Conservation (phyloP, 2,113 vertebrate species). For the Glaucomys volans region DNA sequence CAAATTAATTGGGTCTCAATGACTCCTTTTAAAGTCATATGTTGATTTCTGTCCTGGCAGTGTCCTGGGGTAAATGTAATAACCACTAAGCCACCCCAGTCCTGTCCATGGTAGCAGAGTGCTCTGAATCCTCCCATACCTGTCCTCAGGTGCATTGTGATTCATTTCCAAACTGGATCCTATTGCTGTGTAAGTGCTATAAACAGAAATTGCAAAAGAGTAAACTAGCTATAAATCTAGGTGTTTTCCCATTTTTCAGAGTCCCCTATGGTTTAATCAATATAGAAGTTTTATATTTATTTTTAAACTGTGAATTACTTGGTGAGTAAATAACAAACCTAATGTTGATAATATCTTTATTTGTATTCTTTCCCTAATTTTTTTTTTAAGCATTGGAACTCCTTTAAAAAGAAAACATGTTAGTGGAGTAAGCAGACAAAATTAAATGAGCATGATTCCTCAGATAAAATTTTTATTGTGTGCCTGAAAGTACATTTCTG, state of each 20-base stretch:
- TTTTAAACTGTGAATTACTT: neutral
- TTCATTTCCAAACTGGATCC: neutral
- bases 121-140: neutral
- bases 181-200: constrained; percentile 16
- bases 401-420: constrained; percentile 22
- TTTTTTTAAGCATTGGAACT: neutral
- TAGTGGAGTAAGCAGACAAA: constrained; percentile 4
- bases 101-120: neutral
- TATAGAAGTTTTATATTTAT: neutral
- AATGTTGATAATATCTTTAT: neutral
- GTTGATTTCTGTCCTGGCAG: neutral
- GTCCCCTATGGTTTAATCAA: neutral
- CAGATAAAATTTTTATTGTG: constrained; percentile 41
- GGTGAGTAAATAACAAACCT: constrained; percentile 9
- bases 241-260: constrained; percentile 8
- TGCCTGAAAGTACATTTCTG: constrained; percentile 33
- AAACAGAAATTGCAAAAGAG: neutral
- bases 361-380: neutral
- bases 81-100: neutral
- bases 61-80: neutral
- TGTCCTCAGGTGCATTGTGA: neutral
- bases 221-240: neutral
- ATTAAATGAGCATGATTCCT: neutral
- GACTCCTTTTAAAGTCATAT: neutral
- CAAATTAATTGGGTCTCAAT: neutral